Conservation (phyloP, 2,113 vertebrate genomes). For the Crocuta crocuta region DNA sequence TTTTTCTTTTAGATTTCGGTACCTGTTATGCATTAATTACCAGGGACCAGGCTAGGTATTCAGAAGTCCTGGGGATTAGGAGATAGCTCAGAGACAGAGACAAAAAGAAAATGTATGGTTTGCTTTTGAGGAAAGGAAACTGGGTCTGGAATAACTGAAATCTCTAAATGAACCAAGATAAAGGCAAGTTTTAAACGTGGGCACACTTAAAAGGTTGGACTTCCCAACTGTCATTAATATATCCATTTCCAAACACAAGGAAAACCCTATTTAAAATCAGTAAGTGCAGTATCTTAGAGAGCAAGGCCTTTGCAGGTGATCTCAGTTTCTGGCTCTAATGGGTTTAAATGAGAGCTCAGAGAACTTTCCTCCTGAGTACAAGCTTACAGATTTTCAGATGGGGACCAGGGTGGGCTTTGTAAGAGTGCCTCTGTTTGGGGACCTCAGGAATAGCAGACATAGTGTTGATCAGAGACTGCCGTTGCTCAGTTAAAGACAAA, state of each 20-base stretch:
- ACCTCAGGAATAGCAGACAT: not conserved
- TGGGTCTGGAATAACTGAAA: slow-evolving; percentile 21
- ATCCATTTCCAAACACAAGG: not conserved
- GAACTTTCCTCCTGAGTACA: not conserved
- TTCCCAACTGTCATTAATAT: not conserved
- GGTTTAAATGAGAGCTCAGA: not conserved
- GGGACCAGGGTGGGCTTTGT: not conserved
- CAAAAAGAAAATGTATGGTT: not conserved
- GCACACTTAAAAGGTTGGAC: not conserved
- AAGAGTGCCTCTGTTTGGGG: not conserved
- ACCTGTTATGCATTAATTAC: not conserved
- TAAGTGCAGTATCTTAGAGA: not conserved
- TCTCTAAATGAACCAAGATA: not conserved
- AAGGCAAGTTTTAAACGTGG: slow-evolving; percentile 28
- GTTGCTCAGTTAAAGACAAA: not conserved
- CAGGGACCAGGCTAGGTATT: not conserved
- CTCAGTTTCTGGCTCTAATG: not conserved
- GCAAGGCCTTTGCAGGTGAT: not conserved
- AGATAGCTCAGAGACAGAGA: not conserved
- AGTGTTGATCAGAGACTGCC: not conserved
- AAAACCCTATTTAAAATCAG: not conserved
- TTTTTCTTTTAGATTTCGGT: not conserved
- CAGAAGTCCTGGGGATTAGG: not conserved
- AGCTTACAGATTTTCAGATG: not conserved
- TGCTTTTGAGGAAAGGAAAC: slow-evolving; percentile 2